Percentiles rank a stretch among this genome's conserved stretches.
Evolutionary conservation across 2,113 vertebrate genomes (phyloP).

Genomic region (Psammodynastes pulverulentus): DNA sequence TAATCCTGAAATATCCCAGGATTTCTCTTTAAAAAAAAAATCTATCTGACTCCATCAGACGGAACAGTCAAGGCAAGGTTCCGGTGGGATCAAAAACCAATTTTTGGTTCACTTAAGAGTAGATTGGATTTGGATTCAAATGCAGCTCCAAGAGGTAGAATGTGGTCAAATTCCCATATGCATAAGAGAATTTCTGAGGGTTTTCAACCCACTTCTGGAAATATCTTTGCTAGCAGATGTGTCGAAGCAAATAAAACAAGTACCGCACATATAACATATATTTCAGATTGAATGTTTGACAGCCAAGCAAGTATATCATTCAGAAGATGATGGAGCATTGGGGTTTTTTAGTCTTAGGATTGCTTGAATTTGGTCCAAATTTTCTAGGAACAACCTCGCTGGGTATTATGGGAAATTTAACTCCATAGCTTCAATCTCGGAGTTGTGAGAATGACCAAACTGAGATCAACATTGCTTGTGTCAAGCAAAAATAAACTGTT

Average conservation of each 20-base stretch:
- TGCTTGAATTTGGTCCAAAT: background rate
- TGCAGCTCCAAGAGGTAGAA: background rate
- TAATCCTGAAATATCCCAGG: background rate
- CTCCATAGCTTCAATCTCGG: no score
- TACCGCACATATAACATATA: background rate
- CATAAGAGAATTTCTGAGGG: background rate
- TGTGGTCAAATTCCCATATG: background rate
- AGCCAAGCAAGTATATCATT: background rate
- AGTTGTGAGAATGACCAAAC: background rate
- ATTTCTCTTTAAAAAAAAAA: slow-evolving; percentile 3
- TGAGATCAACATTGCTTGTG: background rate
- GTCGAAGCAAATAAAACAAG: background rate
- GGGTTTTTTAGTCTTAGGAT: background rate
- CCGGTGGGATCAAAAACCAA: background rate
- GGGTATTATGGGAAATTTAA: background rate
- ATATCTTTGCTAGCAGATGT: background rate
- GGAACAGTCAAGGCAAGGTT: background rate
- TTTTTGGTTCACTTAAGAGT: background rate
- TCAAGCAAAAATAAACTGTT: background rate
- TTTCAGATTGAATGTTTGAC: background rate
- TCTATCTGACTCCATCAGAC: background rate
- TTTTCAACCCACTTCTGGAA: background rate
- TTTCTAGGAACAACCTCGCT: background rate
- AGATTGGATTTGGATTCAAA: background rate
- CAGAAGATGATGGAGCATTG: background rate